These are phyloP conservation scores for Otocyon megalotis DNA, from an alignment of 2,113 vertebrate genomes.

Conservation along the genomic window DNA sequence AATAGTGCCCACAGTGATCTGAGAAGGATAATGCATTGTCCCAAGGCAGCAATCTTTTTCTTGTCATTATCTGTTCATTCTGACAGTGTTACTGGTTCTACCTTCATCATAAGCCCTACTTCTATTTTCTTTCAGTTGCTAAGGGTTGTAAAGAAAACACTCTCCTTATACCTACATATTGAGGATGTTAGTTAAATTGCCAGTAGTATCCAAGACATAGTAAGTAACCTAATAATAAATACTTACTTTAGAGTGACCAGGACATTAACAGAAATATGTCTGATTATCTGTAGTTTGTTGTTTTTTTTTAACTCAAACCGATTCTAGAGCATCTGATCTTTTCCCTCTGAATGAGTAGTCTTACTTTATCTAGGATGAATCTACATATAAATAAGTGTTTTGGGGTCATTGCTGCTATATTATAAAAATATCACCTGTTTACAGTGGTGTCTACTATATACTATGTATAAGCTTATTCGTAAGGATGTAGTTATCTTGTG, in stretches of 20 bases:
- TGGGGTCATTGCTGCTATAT: constrained; percentile 56
- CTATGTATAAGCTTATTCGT: constrained; percentile 52
- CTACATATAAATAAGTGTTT: constrained; percentile 32
- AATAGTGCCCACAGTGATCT: not conserved
- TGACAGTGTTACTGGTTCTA: not conserved
- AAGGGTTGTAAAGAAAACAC: not conserved
- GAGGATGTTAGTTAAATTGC: constrained; percentile 47
- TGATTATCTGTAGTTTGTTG: not conserved
- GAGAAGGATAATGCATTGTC: not conserved
- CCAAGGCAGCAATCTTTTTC: not conserved
- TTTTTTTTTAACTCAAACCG: not conserved
- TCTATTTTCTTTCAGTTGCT: not conserved
- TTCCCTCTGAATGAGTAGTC: constrained; percentile 60
- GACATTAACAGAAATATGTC: constrained; percentile 41
- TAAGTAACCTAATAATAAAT: constrained; percentile 40
- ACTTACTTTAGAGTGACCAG: constrained; percentile 21
- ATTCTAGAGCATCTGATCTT: constrained; percentile 6
- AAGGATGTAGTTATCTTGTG: not conserved
- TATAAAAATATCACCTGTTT: constrained; percentile 50
- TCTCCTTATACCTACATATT: not conserved
- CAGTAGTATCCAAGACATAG: not conserved
- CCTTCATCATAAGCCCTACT: not conserved
- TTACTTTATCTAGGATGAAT: constrained; percentile 18
- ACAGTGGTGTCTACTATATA: constrained; percentile 43
- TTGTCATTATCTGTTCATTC: not conserved